These are phyloP conservation scores for Lophius piscatorius DNA, from an alignment of 2,113 vertebrate species.

Conservation along the genomic window DNA sequence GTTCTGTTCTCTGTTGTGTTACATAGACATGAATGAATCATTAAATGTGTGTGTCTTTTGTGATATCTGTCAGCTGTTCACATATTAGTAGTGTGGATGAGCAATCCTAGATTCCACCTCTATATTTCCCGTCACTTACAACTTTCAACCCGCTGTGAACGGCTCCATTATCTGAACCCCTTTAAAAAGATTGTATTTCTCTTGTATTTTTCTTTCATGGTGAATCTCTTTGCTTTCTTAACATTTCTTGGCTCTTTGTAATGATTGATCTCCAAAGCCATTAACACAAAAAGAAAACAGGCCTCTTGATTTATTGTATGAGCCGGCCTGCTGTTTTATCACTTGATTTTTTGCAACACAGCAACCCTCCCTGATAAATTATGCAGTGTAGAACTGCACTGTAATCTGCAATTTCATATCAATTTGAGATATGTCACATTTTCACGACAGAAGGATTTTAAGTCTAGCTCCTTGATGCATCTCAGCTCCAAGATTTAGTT, in stretches of 20 bases:
- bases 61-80: conserved; percentile 45
- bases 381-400: too few species aligned
- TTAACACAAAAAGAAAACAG: conserved; percentile 18
- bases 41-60: too few species aligned
- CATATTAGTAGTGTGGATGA: conserved; percentile 30
- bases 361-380: too few species aligned
- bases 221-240: not conserved
- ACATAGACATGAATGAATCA: too few species aligned
- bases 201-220: not conserved
- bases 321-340: conserved; percentile 2
- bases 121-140: conserved; percentile 34
- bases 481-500: not conserved
- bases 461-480: too few species aligned
- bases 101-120: conserved; percentile 36
- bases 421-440: too few species aligned
- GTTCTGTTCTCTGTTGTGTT: too few species aligned
- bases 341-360: too few species aligned
- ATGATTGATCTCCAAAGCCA: conserved; percentile 14
- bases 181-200: conserved; percentile 2
- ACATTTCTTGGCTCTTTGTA: conserved; percentile 27
- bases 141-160: not conserved
- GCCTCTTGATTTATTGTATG: not conserved
- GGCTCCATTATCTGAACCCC: conserved; percentile 22
- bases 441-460: too few species aligned
- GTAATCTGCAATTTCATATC: too few species aligned